Conservation (phyloP, 2,797 vertebrate species). For the Gadopsis bispinosus region DNA sequence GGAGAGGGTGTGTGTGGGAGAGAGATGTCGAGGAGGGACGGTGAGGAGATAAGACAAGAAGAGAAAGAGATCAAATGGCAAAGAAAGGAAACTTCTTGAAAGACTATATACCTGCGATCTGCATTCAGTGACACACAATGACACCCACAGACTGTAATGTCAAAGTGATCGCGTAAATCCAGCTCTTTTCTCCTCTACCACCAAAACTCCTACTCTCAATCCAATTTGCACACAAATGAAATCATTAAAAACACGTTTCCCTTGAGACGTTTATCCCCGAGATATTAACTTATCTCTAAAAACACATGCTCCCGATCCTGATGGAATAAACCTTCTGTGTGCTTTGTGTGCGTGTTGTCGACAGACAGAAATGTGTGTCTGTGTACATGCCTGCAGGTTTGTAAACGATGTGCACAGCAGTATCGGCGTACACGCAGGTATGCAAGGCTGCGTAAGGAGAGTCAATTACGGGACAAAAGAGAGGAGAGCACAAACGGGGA, state of each 20-base stretch:
- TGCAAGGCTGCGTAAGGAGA: slow-evolving; percentile 67
- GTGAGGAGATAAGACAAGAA: slow-evolving; percentile 25
- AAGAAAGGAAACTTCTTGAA: slow-evolving; percentile 44
- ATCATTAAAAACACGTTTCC: slow-evolving; percentile 83
- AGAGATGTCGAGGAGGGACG: slow-evolving; percentile 18
- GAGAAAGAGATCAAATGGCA: slow-evolving; percentile 34
- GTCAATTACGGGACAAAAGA: slow-evolving; percentile 79
- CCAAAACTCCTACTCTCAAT: slow-evolving; percentile 74
- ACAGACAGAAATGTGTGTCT: slow-evolving; percentile 14
- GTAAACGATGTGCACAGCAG: slow-evolving; percentile 41
- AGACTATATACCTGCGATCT: slow-evolving; percentile 33
- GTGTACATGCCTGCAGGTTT: slow-evolving; percentile 31
- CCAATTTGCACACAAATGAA: slow-evolving; percentile 90
- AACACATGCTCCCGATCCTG: slow-evolving; percentile 75
- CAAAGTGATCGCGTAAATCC: slow-evolving; percentile 67
- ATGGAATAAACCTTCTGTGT: slow-evolving; percentile 75
- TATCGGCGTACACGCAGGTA: slow-evolving; percentile 72
- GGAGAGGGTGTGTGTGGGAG: slow-evolving; percentile 20
- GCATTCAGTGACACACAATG: slow-evolving; percentile 55
- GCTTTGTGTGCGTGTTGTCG: slow-evolving; percentile 53
- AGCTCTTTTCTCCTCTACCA: slow-evolving; percentile 68
- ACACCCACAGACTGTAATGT: slow-evolving; percentile 54
- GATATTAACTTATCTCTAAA: slow-evolving; percentile 84
- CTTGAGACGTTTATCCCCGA: slow-evolving; percentile 76
- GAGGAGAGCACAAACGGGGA: slow-evolving; percentile 66